phyloP scores from a whole-genome alignment of 2,113 vertebrate genomes.

The Nestor notabilis region DNA sequence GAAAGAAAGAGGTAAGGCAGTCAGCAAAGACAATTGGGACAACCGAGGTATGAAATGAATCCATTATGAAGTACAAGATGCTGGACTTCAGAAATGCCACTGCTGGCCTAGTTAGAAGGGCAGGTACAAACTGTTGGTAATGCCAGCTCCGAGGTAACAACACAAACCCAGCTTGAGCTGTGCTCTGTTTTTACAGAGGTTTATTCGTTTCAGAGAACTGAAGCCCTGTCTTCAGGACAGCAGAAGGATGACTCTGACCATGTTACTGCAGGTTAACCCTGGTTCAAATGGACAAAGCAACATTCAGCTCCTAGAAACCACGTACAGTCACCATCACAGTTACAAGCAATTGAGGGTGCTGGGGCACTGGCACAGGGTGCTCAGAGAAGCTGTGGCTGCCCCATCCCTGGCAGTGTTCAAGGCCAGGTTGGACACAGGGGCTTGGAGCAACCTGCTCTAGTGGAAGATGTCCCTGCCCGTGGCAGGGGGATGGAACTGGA shows the following conservation, averaged over 20 bases:
- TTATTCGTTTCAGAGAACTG: background rate
- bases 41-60: background rate
- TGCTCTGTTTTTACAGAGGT: background rate
- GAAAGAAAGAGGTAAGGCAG: background rate
- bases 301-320: background rate
- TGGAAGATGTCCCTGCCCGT: background rate
- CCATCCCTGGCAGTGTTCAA: background rate
- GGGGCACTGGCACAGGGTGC: background rate
- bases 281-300: background rate
- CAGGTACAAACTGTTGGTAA: background rate
- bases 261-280: background rate
- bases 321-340: accelerated
- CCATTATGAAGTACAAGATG: background rate
- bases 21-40: background rate
- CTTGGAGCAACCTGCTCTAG: background rate
- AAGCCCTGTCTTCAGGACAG: background rate
- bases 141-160: background rate
- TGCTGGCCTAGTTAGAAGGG: background rate
- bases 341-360: background rate
- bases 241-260: background rate
- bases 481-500: background rate
- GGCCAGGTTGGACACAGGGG: background rate
- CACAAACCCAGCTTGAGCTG: background rate
- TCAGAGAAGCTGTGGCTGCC: background rate
- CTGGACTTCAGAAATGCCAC: background rate